Evolutionary conservation across 2,113 vertebrate genomes (phyloP).

Genomic region (Apus apus): DNA sequence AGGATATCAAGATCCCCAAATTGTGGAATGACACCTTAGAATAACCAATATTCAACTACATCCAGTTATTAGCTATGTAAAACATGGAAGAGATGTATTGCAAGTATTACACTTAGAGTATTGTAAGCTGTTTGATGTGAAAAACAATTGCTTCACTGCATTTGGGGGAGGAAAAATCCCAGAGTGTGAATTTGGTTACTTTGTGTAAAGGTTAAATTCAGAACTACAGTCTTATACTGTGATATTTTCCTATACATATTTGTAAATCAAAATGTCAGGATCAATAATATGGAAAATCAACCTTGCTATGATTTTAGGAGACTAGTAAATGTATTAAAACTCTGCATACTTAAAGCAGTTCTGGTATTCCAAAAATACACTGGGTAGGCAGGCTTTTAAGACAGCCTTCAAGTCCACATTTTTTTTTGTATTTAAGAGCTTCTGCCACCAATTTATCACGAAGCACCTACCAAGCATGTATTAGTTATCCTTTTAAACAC

Average conservation of each 20-base stretch:
- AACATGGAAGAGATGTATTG: not conserved
- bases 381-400: not conserved
- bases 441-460: not conserved
- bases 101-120: too few relatives aligned
- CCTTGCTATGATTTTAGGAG: not conserved
- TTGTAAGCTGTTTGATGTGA: not conserved
- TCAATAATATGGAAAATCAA: not conserved
- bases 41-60: not conserved
- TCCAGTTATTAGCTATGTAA: not conserved
- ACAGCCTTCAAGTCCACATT: not conserved
- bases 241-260: not conserved
- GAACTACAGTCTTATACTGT: not conserved
- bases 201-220: constrained; percentile 22
- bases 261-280: constrained; percentile 31
- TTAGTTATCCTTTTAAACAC: not conserved
- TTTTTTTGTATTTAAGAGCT: not conserved
- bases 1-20: not conserved
- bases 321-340: not conserved
- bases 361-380: not conserved
- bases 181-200: not conserved
- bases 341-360: not conserved
- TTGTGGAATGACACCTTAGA: not conserved
- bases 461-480: not conserved
- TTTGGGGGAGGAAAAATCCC: not conserved
- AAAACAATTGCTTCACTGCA: not conserved